Evolutionary conservation across 2,888 invertebrate genomes (phyloP).

Genomic region (Lasioglossum vierecki): DNA sequence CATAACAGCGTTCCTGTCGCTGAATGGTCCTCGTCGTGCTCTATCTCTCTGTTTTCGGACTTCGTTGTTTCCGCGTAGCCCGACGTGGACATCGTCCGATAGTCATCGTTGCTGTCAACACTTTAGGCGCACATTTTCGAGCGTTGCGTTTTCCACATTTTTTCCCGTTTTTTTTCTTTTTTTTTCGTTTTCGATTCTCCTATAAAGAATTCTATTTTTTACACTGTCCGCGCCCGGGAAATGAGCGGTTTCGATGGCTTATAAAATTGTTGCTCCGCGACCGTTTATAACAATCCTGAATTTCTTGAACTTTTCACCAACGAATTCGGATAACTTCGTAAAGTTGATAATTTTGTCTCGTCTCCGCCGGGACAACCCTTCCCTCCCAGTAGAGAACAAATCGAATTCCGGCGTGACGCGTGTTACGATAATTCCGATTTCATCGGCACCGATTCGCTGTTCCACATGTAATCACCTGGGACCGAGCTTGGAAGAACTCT

Average conservation of each 20-base stretch:
- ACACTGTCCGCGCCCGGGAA: neutral
- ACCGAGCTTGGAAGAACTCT: conserved; percentile 63
- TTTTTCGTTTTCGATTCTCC: neutral
- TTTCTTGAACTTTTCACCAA: neutral
- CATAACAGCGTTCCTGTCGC: conserved; percentile 55
- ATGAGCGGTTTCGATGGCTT: neutral
- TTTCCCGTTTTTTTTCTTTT: neutral
- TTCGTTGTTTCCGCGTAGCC: conserved; percentile 53
- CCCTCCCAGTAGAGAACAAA: neutral
- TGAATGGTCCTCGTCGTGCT: conserved; percentile 64
- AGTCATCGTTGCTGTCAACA: conserved; percentile 64
- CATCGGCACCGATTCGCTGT: conserved; percentile 45
- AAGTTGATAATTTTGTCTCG: neutral
- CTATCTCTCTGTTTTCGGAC: conserved; percentile 65
- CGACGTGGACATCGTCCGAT: conserved; percentile 52
- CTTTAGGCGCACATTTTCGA: conserved; percentile 61
- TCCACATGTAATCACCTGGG: conserved; percentile 30
- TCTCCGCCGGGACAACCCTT: neutral
- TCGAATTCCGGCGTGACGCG: conserved; percentile 6
- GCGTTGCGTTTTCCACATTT: conserved; percentile 21
- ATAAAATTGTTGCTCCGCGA: neutral
- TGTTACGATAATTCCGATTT: conserved; percentile 64
- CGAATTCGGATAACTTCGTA: neutral
- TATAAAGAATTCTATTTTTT: neutral
- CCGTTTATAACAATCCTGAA: neutral